A percentile compares a stretch with the other conserved stretches of the same genome.
These are phyloP conservation scores for Stenoptilia bipunctidactyla DNA, from an alignment of 2,888 invertebrate species.

Conservation along the genomic window DNA sequence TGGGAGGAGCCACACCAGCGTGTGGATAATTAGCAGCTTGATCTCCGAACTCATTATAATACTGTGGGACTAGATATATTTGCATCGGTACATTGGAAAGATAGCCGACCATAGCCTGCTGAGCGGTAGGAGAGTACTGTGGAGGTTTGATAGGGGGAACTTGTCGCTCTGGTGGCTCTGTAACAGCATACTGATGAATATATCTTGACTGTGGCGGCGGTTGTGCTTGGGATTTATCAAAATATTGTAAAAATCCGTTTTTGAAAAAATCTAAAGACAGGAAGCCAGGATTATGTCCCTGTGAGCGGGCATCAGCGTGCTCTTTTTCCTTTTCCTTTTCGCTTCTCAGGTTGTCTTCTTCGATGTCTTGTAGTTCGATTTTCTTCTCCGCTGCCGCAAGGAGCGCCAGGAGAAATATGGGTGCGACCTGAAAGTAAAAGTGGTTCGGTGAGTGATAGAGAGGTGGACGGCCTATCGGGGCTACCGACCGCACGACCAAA, in stretches of 20 bases:
- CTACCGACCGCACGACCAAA: conserved; percentile 18
- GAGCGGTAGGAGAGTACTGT: conserved; percentile 27
- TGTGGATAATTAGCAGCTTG: conserved; percentile 23
- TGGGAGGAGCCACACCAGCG: conserved; percentile 22
- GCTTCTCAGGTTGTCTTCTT: conserved; percentile 76
- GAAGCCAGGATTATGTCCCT: conserved; percentile 22
- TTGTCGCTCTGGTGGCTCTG: conserved; percentile 42
- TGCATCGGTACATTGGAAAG: conserved; percentile 59
- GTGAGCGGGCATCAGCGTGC: conserved; percentile 28
- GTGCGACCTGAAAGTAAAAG: conserved; percentile 58
- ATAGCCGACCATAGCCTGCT: conserved; percentile 54
- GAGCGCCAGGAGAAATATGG: conserved; percentile 35
- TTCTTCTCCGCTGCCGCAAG: conserved; percentile 69
- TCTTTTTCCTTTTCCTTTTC: conserved; percentile 56
- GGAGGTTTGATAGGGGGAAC: conserved; percentile 19
- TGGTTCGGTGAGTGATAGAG: conserved; percentile 25
- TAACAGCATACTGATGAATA: conserved; percentile 55
- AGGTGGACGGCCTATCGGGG: conserved; percentile 29
- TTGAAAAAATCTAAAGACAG: conserved; percentile 43
- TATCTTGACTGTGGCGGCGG: conserved; percentile 36
- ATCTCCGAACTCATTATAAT: conserved; percentile 36
- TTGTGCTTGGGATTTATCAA: conserved; percentile 26
- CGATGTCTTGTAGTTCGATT: conserved; percentile 81
- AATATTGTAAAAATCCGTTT: conserved; percentile 38
- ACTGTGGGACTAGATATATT: conserved; percentile 58